Evolutionary conservation across 2,113 vertebrate genomes (phyloP).

Genomic region (Athene noctua): DNA sequence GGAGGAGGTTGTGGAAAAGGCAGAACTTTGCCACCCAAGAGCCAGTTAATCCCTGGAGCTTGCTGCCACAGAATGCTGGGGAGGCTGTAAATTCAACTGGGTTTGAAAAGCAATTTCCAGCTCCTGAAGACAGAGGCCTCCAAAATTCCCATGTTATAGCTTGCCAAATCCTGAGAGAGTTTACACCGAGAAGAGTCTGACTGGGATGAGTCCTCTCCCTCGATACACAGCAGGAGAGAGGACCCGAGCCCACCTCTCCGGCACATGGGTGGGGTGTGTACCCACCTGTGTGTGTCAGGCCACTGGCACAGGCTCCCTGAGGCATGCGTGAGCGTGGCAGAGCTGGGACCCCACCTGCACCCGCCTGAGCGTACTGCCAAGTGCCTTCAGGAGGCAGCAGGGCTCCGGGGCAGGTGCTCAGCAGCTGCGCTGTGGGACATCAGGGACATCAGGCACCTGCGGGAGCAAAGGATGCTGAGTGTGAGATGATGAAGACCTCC

Average conservation of each 20-base stretch:
- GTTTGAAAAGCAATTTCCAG: neutral
- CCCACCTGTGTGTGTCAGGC: neutral
- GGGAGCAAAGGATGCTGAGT: neutral
- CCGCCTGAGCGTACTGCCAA: rapidly evolving
- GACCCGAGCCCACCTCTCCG: neutral
- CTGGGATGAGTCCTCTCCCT: neutral
- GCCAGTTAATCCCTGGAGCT: neutral
- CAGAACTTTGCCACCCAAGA: neutral
- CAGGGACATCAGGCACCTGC: neutral
- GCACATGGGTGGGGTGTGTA: rapidly evolving
- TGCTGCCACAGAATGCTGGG: neutral
- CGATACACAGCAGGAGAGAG: neutral
- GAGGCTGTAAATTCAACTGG: neutral
- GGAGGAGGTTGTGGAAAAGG: neutral
- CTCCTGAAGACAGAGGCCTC: neutral
- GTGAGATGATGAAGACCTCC: neutral
- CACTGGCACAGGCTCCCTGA: neutral
- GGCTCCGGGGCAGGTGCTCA: neutral
- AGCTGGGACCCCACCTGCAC: neutral
- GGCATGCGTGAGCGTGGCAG: rapidly evolving
- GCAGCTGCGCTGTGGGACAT: rapidly evolving
- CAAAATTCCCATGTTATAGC: neutral
- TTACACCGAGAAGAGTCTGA: neutral
- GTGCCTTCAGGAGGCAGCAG: neutral
- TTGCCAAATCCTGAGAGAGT: neutral